A percentile compares a stretch with the other conserved stretches of the same genome.
Conservation (phyloP, 2,888 invertebrate species). For the Hypena proboscidalis region DNA sequence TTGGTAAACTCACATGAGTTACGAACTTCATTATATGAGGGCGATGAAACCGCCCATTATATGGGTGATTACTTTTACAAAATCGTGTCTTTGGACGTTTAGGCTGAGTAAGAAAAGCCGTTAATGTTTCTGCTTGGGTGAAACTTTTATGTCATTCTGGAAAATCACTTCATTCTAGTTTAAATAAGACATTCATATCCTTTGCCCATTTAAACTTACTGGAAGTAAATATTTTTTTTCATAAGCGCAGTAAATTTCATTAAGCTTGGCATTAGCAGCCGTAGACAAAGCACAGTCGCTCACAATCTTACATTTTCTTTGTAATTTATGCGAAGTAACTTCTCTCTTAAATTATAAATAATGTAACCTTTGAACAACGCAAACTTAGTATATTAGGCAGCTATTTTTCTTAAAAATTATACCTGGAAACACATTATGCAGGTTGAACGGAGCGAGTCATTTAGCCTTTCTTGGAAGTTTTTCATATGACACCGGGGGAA, state of each 20-base stretch:
- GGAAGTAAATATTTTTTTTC: no score
- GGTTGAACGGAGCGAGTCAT: no score
- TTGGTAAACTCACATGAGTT: conserved; percentile 10
- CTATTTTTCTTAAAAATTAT: conserved; percentile 45
- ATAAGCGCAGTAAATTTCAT: conserved; percentile 4
- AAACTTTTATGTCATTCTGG: no score
- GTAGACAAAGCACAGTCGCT: conserved; percentile 10
- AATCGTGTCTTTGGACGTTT: not conserved
- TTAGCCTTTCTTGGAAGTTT: conserved; percentile 39
- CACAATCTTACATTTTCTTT: conserved; percentile 12
- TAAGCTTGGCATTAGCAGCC: not conserved
- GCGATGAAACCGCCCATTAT: conserved; percentile 5
- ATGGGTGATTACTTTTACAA: conserved; percentile 7
- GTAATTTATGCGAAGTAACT: conserved; percentile 27
- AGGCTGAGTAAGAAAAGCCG: no score
- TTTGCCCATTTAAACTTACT: no score
- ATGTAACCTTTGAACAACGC: conserved; percentile 32
- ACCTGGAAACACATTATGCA: conserved; percentile 47
- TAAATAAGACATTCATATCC: no score
- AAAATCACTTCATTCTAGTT: no score
- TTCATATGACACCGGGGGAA: conserved; percentile 33
- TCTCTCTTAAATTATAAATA: conserved; percentile 36
- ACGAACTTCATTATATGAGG: conserved; percentile 13
- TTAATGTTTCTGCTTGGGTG: no score
- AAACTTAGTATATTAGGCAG: conserved; percentile 35